Evolutionary conservation across 2,888 invertebrate species (phyloP).

Genomic region (Hirtodrosophila confusa): DNA sequence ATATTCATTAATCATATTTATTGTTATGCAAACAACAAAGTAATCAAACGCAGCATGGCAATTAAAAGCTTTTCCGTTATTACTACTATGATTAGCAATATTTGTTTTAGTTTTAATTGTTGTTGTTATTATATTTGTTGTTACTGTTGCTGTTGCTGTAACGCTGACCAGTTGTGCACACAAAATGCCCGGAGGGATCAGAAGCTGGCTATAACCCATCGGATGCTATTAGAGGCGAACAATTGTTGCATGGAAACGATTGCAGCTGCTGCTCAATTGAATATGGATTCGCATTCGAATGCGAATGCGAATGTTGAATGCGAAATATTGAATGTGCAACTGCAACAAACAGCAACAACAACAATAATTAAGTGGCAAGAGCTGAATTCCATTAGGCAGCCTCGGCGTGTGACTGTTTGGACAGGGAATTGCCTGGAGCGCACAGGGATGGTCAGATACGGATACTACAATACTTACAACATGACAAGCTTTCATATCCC

Average conservation of each 20-base stretch:
- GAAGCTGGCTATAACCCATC: conserved; percentile 25
- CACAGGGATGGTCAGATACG: neutral
- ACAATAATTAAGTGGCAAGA: conserved; percentile 14
- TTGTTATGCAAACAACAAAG: conserved; percentile 48
- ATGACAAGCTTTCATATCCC: neutral
- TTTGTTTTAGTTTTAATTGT: conserved; percentile 13
- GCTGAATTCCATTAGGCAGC: conserved; percentile 30
- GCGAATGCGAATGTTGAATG: neutral
- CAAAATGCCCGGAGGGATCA: conserved; percentile 30
- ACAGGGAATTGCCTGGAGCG: conserved; percentile 13
- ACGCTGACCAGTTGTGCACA: conserved; percentile 56
- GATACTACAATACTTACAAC: neutral
- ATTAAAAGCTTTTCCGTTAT: conserved; percentile 65
- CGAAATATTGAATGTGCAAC: neutral
- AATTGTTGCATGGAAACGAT: conserved; percentile 32
- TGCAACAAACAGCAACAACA: neutral
- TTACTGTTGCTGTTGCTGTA: conserved; percentile 23
- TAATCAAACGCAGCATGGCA: conserved; percentile 60
- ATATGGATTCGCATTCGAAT: conserved; percentile 19
- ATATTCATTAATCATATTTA: conserved; percentile 53
- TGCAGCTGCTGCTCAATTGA: conserved; percentile 20
- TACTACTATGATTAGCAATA: conserved; percentile 28
- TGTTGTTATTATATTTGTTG: conserved; percentile 11
- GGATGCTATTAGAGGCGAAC: conserved; percentile 25
- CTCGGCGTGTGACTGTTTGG: conserved; percentile 2